phyloP scores from a whole-genome alignment of 2,888 invertebrate genomes.

The Chaetoderma sp. region DNA sequence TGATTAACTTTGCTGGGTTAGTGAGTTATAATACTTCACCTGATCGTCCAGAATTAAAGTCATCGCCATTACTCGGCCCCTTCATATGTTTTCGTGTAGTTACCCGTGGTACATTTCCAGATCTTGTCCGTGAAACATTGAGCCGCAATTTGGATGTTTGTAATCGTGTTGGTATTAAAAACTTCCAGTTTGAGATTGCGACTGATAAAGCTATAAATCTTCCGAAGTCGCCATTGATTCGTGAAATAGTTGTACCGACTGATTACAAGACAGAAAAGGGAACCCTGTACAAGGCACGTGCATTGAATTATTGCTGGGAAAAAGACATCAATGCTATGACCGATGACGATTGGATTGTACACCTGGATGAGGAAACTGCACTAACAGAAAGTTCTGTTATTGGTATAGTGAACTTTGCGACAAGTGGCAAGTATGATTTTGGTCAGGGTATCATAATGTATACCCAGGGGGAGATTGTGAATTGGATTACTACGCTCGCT shows the following conservation, averaged over 20 bases:
- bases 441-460: conserved; percentile 43
- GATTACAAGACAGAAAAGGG: conserved; percentile 33
- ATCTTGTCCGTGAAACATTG: conserved; percentile 47
- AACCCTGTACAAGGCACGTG: conserved; percentile 41
- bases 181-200: conserved; percentile 49
- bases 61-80: conserved; percentile 34
- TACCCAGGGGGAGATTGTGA: conserved; percentile 41
- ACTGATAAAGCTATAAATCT: conserved; percentile 45
- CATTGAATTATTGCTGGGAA: conserved; percentile 40
- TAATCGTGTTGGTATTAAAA: conserved; percentile 43
- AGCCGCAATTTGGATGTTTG: conserved; percentile 46
- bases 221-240: conserved; percentile 35
- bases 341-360: conserved; percentile 40
- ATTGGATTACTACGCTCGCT: conserved; percentile 40
- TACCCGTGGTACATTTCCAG: conserved; percentile 45
- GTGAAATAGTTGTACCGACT: conserved; percentile 38
- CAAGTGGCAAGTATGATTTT: conserved; percentile 33
- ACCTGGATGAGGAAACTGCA: conserved; percentile 41
- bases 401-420: conserved; percentile 39
- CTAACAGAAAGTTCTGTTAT: conserved; percentile 36
- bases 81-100: conserved; percentile 51
- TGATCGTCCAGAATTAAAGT: conserved; percentile 25
- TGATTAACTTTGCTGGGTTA: conserved; percentile 30
- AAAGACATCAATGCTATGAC: conserved; percentile 34
- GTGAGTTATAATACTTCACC: conserved; percentile 37